These are phyloP conservation scores for Eurypyga helias DNA, from an alignment of 2,113 vertebrate genomes.

Conservation along the genomic window DNA sequence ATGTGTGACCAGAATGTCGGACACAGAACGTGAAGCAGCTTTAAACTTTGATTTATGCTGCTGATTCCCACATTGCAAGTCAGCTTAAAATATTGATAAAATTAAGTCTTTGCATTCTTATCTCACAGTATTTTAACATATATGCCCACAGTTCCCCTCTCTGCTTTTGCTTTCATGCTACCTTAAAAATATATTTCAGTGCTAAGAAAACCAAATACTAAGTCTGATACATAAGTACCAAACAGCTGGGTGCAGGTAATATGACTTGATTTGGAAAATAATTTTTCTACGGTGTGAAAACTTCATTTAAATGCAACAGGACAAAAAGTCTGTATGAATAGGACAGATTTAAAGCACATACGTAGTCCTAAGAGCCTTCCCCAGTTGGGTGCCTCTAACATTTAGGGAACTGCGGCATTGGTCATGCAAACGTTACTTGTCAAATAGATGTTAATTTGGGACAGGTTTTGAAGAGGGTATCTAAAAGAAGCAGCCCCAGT, in stretches of 20 bases:
- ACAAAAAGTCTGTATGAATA: not conserved
- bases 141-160: not conserved
- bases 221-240: not conserved
- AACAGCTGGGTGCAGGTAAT: not conserved
- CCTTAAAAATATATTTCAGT: not conserved
- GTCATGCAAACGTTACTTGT: not conserved
- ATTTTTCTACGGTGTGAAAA: not conserved
- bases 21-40: not conserved
- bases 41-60: not conserved
- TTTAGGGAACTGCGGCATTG: not conserved
- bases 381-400: not conserved
- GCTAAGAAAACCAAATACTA: not conserved
- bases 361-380: not conserved
- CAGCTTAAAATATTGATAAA: not conserved
- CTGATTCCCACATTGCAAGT: not conserved
- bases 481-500: not conserved
- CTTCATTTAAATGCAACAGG: not conserved
- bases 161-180: not conserved
- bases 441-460: not conserved
- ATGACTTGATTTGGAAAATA: not conserved
- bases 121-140: not conserved
- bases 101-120: not conserved
- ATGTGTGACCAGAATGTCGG: not conserved
- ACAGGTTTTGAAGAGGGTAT: not conserved
- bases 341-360: not conserved